Evolutionary conservation across 1,140 invertebrate species (phyloP), one percentile per base, ranked within the genome.

Genomic region (Asbolus verrucosus): DNA sequence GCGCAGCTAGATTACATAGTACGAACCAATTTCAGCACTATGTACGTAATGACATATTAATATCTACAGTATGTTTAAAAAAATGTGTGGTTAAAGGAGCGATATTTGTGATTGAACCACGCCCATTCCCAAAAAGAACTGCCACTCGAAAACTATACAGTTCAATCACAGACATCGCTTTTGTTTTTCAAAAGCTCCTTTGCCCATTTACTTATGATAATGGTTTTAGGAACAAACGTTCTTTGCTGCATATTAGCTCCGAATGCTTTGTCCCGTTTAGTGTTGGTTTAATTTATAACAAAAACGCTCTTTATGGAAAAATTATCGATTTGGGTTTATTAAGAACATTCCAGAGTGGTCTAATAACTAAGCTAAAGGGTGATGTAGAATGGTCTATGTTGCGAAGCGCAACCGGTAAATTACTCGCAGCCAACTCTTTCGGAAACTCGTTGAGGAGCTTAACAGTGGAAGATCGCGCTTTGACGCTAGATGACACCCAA

Each of bases 401-500:
- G 72, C 79, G 88, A 11, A 86, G 83, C 27, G 73, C 83, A 0
- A 81, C 83, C 19, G 89, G 88, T 59, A 85, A 84, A 76, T 73
- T 88, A 18, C 73, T 90, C 36, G 85, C 86, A 77, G 78, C 79
- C 6, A 80, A 73, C 69, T 61, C 70, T 11, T 70, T 39, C 11
- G 68, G 69, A 13, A 72, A 66, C 13, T 65, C 13, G 27, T 39
- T 76, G 30, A 73, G 71, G 61, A 21, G 81, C 70, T 67, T 83
- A 62, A 75, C 82, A 65, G 79, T 84, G 8, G 87, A 90, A 80
- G 90, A 93, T 77, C 84, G 89, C 60, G 86, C 88, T 39, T 74
- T 93, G 15, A 88, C 88, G 0, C 81, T 92, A 30, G 89, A 91
- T 74, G 91, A 92, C 69, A 91, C 89, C 1, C 89, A 91, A 82